Conservation (phyloP, 2,888 invertebrate genomes). For the Oscheius sp. region DNA sequence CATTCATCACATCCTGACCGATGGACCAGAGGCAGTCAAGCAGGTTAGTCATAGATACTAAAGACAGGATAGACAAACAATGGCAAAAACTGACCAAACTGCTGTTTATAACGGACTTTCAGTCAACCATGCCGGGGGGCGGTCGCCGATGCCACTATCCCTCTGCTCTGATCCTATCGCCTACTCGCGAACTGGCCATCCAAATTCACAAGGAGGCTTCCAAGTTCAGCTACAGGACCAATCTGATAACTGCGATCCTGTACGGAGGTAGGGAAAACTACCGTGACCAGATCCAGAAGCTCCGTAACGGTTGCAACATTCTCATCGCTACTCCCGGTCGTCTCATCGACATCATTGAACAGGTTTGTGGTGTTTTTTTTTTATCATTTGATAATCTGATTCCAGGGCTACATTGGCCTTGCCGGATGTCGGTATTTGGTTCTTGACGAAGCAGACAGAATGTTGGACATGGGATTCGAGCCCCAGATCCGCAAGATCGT, state of each 20-base stretch:
- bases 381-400: not conserved
- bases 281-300: conserved; percentile 72
- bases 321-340: conserved; percentile 98
- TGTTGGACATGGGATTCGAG: conserved; percentile 99
- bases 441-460: conserved; percentile 97
- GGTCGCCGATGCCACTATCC: conserved; percentile 92
- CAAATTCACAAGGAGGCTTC: conserved; percentile 75
- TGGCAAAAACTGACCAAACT: too few species aligned
- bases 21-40: conserved; percentile 50
- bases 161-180: conserved; percentile 92
- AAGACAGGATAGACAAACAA: too few species aligned
- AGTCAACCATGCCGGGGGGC: conserved; percentile 65
- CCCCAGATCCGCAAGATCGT: conserved; percentile 80
- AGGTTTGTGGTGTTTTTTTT: conserved; percentile 77
- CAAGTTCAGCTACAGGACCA: conserved; percentile 86
- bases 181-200: conserved; percentile 97
- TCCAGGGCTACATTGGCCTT: conserved; percentile 85
- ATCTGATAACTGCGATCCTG: conserved; percentile 94
- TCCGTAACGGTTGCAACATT: conserved; percentile 87
- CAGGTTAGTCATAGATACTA: conserved; percentile 27
- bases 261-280: conserved; percentile 84
- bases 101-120: conserved; percentile 25
- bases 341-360: conserved; percentile 93
- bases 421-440: conserved; percentile 85
- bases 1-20: conserved; percentile 89